Conservation (phyloP, 2,888 invertebrate genomes). For the Cephalotes varians region DNA sequence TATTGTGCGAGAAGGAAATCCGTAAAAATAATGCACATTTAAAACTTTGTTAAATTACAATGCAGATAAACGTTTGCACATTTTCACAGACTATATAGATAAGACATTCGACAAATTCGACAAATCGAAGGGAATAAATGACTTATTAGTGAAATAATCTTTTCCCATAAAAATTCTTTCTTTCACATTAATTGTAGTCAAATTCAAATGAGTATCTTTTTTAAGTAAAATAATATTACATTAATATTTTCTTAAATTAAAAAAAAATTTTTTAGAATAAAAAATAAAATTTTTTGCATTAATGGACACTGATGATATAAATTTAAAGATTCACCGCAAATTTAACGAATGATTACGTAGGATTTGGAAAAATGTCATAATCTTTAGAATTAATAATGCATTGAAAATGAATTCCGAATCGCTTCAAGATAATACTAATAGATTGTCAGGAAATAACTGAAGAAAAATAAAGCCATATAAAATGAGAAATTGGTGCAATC, state of each 20-base stretch:
- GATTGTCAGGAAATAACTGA: neutral
- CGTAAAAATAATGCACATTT: neutral
- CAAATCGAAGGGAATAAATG: neutral
- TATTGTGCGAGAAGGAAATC: neutral
- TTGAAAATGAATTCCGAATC: neutral
- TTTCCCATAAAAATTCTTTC: neutral
- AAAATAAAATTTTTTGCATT: neutral
- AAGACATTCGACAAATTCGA: neutral
- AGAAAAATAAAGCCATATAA: neutral
- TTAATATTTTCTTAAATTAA: neutral
- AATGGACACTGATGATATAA: neutral
- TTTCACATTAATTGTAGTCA: neutral
- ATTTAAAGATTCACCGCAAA: neutral
- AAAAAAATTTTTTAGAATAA: neutral
- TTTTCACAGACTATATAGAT: neutral
- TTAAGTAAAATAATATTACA: neutral
- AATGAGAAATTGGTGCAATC: conserved; percentile 1
- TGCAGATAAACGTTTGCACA: neutral
- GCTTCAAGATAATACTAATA: neutral
- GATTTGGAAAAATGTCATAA: neutral
- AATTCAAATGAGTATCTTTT: neutral
- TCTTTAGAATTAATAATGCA: neutral
- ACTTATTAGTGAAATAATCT: neutral
- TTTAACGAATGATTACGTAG: neutral
- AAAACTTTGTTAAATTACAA: conserved; percentile 5